Conservation (phyloP, 2,888 invertebrate species). For the Pherbina coryleti region DNA sequence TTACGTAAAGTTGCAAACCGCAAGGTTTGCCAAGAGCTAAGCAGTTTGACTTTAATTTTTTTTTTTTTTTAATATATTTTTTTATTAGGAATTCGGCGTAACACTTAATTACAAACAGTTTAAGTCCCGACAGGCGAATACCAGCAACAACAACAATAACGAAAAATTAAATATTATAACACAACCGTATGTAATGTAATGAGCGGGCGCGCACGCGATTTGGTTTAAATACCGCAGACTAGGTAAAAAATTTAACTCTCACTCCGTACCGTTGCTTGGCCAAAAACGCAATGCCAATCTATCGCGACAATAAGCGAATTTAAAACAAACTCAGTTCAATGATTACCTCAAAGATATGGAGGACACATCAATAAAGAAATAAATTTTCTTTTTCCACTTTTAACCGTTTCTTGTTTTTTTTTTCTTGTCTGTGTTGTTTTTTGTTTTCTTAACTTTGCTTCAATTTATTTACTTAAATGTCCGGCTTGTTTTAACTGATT, state of each 20-base stretch:
- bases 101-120: no score
- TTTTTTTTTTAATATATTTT: no score
- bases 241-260: slow-evolving; percentile 3
- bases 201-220: background rate
- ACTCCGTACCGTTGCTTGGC: slow-evolving; percentile 44
- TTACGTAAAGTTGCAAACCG: no score
- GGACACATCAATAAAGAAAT: slow-evolving; percentile 21
- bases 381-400: slow-evolving; percentile 5
- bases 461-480: background rate
- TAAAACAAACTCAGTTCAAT: slow-evolving; percentile 60
- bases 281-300: slow-evolving; percentile 62
- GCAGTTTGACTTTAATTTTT: no score
- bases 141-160: no score
- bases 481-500: background rate
- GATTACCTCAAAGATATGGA: background rate
- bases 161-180: no score
- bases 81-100: no score
- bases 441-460: slow-evolving; percentile 7
- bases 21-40: no score
- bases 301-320: slow-evolving; percentile 63
- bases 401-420: background rate
- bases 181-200: background rate
- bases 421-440: background rate
- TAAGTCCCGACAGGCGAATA: no score
- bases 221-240: background rate